These are phyloP conservation scores for Hephaestus fuliginosus DNA, from an alignment of 2,797 vertebrate species.

Conservation along the genomic window DNA sequence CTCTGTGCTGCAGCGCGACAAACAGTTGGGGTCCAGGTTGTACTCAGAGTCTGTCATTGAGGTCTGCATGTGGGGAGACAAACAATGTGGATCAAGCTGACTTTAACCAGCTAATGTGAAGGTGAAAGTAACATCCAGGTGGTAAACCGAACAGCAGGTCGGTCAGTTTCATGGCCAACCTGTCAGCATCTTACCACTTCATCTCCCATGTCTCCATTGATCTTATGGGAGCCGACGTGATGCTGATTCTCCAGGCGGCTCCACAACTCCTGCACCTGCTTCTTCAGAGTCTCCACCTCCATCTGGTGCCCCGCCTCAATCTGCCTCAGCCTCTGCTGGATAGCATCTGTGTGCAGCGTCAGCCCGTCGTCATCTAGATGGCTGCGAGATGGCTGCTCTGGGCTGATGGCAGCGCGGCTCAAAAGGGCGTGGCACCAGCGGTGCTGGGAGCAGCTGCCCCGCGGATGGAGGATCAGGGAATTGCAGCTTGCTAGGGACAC, in stretches of 20 bases:
- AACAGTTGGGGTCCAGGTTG: constrained; percentile 96
- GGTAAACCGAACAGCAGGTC: background rate
- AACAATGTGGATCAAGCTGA: background rate
- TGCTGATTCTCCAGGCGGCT: constrained; percentile 94
- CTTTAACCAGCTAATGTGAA: background rate
- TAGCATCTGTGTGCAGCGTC: constrained; percentile 91
- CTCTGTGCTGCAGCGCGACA: constrained; percentile 99
- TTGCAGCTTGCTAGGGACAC: constrained; percentile 88
- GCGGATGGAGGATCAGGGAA: constrained; percentile 85
- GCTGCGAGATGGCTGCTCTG: constrained; percentile 92
- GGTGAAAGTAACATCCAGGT: background rate
- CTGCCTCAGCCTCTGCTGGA: constrained; percentile 96
- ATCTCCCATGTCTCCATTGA: constrained; percentile 94
- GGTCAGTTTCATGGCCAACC: background rate
- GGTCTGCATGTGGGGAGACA: constrained; percentile 83
- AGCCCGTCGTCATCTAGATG: constrained; percentile 96
- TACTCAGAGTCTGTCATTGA: constrained; percentile 95
- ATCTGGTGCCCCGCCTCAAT: constrained; percentile 96
- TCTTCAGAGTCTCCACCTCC: constrained; percentile 96
- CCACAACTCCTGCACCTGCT: constrained; percentile 95
- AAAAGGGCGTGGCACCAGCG: constrained; percentile 85
- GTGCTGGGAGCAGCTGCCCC: constrained; percentile 82
- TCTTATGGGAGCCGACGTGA: constrained; percentile 84
- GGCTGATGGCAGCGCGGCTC: constrained; percentile 85
- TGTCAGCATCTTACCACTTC: constrained; percentile 90